Evolutionary conservation across 2,113 vertebrate genomes (phyloP), one percentile per base, ranked within the genome.

Genomic region (Origma solitaria): DNA sequence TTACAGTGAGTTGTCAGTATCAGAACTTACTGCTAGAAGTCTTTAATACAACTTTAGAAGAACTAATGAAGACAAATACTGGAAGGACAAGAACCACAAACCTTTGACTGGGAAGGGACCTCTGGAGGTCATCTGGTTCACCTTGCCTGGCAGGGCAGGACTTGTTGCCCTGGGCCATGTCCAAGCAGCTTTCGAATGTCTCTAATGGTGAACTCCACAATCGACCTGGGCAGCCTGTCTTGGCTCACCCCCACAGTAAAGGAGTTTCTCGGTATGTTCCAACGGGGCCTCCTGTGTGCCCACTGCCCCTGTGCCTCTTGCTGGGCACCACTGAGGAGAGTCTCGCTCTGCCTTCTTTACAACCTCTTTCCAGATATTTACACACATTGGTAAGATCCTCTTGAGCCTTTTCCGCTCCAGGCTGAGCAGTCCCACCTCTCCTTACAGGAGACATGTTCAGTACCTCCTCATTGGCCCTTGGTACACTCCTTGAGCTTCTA

Each of bases 381-480:
- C 6, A 13, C 15, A 27, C 19, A 27, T 1, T 3, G 6, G 0
- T 9, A 35, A 50, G 28, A 54, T 14, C 17, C 9, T 19, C 51
- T 20, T 0, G 4, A 76, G 28, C 45, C 37, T 47, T 13, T 53
- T 47, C 58, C 23, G 8, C 56, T 79, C 47, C 77, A 54, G 35
- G 33, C 40, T 44, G 49, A 49, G 31, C 10, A 61, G 23, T 4
- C 18, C 40, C 78, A 83, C 50, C 51, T 37, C 37, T 76, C 56
- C 68, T 24, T 24, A 25, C 0, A 17, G 37, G 22, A 60, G 6
- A 60, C 25, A 24, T 31, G 57, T 11, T 49, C 60, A 62, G 44
- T 1, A 4, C 27, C 40, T 61, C 53, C 31, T 57, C 62, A 15
- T 2, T 7, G 18, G 37, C 18, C 42, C 31, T 44, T 38, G 15